Conservation (phyloP, 1,140 invertebrate species). For the Medauroidea extradentata region DNA sequence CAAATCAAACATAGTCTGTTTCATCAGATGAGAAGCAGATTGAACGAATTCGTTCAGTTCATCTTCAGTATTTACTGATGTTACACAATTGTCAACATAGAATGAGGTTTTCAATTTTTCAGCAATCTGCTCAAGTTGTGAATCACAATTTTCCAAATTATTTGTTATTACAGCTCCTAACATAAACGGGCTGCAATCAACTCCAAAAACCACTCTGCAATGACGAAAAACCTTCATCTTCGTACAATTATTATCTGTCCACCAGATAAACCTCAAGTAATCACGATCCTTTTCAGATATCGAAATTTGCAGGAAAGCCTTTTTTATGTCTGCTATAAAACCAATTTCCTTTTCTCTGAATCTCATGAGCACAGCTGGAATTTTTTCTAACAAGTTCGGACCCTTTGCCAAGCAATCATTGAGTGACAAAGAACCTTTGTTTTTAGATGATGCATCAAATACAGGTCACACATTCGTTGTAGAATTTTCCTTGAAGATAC, state of each 20-base stretch:
- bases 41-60: constrained; percentile 22
- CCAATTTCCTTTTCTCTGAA: constrained; percentile 38
- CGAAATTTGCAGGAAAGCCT: constrained; percentile 43
- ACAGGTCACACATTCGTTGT: constrained; percentile 27
- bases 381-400: constrained; percentile 39
- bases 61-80: constrained; percentile 18
- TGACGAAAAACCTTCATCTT: constrained; percentile 24
- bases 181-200: constrained; percentile 18
- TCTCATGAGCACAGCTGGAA: constrained; percentile 35
- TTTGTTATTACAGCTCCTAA: constrained; percentile 12
- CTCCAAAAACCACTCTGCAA: constrained; percentile 26
- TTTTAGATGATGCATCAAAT: constrained; percentile 24
- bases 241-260: constrained; percentile 13
- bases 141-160: constrained; percentile 6
- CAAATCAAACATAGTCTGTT: constrained; percentile 27
- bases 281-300: constrained; percentile 29
- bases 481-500: constrained; percentile 32
- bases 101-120: constrained; percentile 19
- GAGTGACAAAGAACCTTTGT: constrained; percentile 28
- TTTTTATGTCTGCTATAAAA: constrained; percentile 40
- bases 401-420: constrained; percentile 42
- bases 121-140: constrained; percentile 8
- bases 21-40: constrained; percentile 19
- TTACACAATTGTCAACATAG: constrained; percentile 32
- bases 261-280: constrained; percentile 40